Evolutionary conservation across 2,888 invertebrate species (phyloP).

Genomic region (Entomobrya multifasciata): DNA sequence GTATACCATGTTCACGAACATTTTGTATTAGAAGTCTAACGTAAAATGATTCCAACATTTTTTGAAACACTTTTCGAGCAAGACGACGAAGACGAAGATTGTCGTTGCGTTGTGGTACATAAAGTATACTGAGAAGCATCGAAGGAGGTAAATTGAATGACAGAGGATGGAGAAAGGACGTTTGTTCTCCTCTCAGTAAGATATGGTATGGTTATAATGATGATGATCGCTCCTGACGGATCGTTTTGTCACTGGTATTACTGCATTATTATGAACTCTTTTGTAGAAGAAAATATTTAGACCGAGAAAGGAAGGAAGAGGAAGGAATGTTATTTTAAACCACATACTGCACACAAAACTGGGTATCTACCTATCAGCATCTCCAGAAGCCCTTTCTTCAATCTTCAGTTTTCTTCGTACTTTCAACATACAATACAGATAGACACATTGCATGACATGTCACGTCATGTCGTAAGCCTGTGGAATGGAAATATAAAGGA

Average conservation of each 20-base stretch:
- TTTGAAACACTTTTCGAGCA: conserved; percentile 19
- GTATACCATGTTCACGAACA: no score
- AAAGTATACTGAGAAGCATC: no score
- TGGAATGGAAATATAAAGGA: no score
- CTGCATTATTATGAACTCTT: conserved; percentile 1
- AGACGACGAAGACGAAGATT: no score
- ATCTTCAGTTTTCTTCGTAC: not conserved
- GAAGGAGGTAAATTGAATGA: not conserved
- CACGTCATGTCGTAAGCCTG: no score
- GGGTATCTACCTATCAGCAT: not conserved
- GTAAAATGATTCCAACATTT: conserved; percentile 35
- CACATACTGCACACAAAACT: not conserved
- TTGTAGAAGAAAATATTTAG: no score
- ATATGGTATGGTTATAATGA: no score
- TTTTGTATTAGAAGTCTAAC: no score
- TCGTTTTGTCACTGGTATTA: conserved; percentile 51
- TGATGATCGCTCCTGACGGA: conserved; percentile 47
- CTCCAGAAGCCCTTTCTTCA: no score
- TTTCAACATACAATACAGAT: not conserved
- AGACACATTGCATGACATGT: no score
- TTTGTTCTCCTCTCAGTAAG: not conserved
- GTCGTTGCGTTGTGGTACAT: not conserved
- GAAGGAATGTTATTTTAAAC: not conserved
- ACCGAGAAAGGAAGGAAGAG: not conserved
- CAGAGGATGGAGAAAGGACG: conserved; percentile 9